Evolutionary conservation across 2,888 invertebrate genomes (phyloP).

Genomic region (Boloria selene): DNA sequence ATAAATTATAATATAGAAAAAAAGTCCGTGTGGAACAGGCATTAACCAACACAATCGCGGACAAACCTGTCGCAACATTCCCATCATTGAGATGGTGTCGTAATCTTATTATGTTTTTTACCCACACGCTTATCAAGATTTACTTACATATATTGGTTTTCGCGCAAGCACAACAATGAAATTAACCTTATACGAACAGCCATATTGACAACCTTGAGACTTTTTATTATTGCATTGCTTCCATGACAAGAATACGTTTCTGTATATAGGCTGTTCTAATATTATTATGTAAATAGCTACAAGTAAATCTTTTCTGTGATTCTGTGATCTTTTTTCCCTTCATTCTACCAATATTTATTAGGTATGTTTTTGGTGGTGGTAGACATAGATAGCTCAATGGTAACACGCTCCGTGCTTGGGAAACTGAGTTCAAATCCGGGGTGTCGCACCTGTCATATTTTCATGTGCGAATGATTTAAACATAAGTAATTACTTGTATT

Average conservation of each 20-base stretch:
- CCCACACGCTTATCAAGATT: slow-evolving; percentile 70
- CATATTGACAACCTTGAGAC: slow-evolving; percentile 32
- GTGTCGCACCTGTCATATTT: no score
- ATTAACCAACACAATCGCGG: slow-evolving; percentile 35
- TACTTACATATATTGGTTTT: slow-evolving; percentile 40
- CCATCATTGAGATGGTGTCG: slow-evolving; percentile 73
- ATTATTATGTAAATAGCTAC: no score
- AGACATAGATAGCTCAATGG: no score
- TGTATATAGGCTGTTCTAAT: not conserved
- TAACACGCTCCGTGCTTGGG: no score
- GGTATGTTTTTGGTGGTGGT: no score
- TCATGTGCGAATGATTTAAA: no score
- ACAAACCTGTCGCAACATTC: slow-evolving; percentile 58
- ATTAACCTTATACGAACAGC: slow-evolving; percentile 32
- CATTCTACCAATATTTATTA: no score
- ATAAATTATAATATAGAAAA: slow-evolving; percentile 15
- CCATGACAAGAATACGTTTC: not conserved
- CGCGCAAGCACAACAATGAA: slow-evolving; percentile 36
- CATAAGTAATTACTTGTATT: no score
- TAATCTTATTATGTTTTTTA: slow-evolving; percentile 71
- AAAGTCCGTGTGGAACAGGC: slow-evolving; percentile 24
- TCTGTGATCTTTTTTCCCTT: no score
- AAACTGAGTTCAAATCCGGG: no score
- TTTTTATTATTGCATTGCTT: slow-evolving; percentile 10
- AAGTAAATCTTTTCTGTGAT: no score